Base-by-base conservation (phyloP, 2,888 invertebrate species). In the Macropis europaea region DNA sequence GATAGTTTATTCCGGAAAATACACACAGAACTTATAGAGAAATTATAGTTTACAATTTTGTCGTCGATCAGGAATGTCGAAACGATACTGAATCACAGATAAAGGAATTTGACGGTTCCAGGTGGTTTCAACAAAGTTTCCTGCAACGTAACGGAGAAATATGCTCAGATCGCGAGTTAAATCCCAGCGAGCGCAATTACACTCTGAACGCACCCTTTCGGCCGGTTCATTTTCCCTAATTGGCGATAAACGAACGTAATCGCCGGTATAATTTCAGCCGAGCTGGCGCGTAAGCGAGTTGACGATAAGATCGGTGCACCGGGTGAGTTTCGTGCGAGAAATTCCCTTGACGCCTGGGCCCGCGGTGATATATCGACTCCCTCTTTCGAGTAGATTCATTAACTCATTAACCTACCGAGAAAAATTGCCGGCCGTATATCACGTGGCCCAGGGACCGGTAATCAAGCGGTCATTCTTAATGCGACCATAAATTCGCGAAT, bases 391-490 rank as follows among this genome's bases (percentile, higher is more conserved):
- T 61, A 61, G 77, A 81, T 79, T 81, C 81, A 81, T 81, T 81
- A 73, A 81, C 81, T 81, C 81, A 77, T 81, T 81, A 81, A 81
- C 72, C 61, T 59, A 50, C 52, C 53, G 73, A 79, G 81, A 81
- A 81, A 81, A 81, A 81, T 81, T 54, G 36, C 63, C 60, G 71
- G 54, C 62, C 75, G 75, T 81, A 81, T 69, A 79, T 81, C 79
- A 81, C 66, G 56, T 50, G 32, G 32, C 56, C 3, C 9, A 17
- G n/a, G 9, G 71, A 59, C 61, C 64, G 60, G 81, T 81, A 79
- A 81, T 81, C 81, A 79, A 81, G 79, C 77, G 77, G 73, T 77
- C 81, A 75, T 74, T 81, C 81, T 79, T 79, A 75, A 77, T 56
- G 76, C 79, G 72, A 53, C 56, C 71, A 69, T 81, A 81, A 81